Percentiles rank a stretch among this genome's conserved stretches.
phyloP scores from a whole-genome alignment of 2,888 invertebrate genomes.

The Platycheirus rosarum region DNA sequence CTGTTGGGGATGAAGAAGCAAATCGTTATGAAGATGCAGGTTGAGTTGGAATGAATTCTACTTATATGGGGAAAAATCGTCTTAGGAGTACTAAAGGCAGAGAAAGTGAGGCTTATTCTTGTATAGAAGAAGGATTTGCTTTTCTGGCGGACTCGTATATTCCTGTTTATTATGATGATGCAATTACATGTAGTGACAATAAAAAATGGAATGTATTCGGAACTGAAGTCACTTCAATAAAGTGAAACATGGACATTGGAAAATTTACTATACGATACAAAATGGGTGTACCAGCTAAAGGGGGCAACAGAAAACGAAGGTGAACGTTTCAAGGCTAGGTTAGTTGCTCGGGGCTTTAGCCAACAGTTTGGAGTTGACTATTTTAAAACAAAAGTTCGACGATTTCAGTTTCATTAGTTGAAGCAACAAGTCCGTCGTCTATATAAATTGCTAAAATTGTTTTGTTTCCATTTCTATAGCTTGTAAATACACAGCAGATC shows the following conservation, averaged over 20 bases:
- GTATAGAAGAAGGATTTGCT: slow-evolving; percentile 2
- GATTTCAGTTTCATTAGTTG: slow-evolving; percentile 47
- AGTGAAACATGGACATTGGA: slow-evolving; percentile 46
- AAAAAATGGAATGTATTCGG: slow-evolving; percentile 28
- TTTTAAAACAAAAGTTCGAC: slow-evolving; percentile 38
- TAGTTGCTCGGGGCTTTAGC: slow-evolving; percentile 16
- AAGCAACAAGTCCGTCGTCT: slow-evolving; percentile 75
- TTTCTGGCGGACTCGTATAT: slow-evolving; percentile 9
- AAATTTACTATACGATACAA: slow-evolving; percentile 40
- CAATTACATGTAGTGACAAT: not conserved
- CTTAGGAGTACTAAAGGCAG: too few relatives aligned
- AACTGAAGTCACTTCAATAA: slow-evolving; percentile 1
- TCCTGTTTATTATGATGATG: slow-evolving; percentile 16
- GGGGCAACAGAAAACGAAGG: slow-evolving; percentile 5
- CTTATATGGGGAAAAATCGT: too few relatives aligned
- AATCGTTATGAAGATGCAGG: too few relatives aligned
- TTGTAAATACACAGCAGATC: slow-evolving; percentile 76
- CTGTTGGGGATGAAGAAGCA: too few relatives aligned
- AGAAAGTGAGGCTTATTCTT: too few relatives aligned
- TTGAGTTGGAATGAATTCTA: too few relatives aligned
- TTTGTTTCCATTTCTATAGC: slow-evolving; percentile 52
- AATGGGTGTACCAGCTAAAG: slow-evolving; percentile 64
- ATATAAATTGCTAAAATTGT: slow-evolving; percentile 75
- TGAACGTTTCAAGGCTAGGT: slow-evolving; percentile 3
- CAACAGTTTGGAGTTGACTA: slow-evolving; percentile 31